A percentile compares a stretch with the other conserved stretches of the same genome.
Evolutionary conservation across 2,797 vertebrate species (phyloP).

Genomic region (Myotis vivesi): DNA sequence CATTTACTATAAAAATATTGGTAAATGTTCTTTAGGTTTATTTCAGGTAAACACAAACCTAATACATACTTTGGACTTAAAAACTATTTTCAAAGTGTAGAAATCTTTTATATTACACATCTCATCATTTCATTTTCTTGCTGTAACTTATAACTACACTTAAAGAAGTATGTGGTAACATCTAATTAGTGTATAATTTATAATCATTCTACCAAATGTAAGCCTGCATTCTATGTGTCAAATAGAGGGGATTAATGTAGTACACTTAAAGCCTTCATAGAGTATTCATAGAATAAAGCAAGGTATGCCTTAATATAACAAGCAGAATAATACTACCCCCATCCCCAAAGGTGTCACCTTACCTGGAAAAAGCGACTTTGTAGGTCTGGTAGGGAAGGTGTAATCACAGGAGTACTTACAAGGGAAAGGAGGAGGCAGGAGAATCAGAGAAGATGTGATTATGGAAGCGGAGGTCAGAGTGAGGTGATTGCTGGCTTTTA

Average conservation of each 20-base stretch:
- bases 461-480: background rate
- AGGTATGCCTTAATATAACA: background rate
- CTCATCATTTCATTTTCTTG: background rate
- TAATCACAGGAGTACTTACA: background rate
- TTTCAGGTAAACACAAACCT: background rate
- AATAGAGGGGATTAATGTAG: background rate
- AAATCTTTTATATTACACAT: background rate
- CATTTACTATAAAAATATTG: background rate
- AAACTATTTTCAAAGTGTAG: conserved; percentile 16
- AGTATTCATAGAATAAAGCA: background rate
- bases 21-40: background rate
- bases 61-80: background rate
- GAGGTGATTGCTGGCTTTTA: background rate
- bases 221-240: background rate
- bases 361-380: background rate
- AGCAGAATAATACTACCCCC: background rate
- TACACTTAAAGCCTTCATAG: background rate
- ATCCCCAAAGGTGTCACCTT: background rate
- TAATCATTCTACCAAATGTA: background rate
- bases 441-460: background rate
- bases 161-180: background rate
- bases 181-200: background rate
- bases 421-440: background rate
- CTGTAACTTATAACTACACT: background rate
- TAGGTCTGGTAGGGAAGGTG: background rate